phyloP scores from a whole-genome alignment of 1,140 invertebrate genomes.

The Rhynchophorus ferrugineus region DNA sequence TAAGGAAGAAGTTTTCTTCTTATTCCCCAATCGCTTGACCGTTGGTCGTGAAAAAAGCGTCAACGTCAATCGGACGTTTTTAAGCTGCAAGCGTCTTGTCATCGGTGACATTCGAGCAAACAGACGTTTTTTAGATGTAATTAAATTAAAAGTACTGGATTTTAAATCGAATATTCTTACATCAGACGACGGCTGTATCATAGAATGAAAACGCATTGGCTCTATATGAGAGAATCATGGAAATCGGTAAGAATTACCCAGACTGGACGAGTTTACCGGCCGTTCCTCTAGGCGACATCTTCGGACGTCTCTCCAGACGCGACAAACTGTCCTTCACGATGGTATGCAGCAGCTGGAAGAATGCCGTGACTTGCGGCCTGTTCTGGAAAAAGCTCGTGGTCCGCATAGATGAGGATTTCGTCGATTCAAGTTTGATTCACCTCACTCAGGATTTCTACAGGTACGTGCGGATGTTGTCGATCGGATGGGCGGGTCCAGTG shows the following conservation, averaged over 20 bases:
- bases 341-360: constrained; percentile 24
- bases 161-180: neutral
- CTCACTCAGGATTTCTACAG: constrained; percentile 21
- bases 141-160: constrained; percentile 9
- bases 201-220: constrained; percentile 1
- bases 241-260: neutral
- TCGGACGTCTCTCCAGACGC: constrained; percentile 19
- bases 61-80: too few species aligned
- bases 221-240: neutral
- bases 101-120: too few species aligned
- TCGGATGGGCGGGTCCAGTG: constrained; percentile 23
- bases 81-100: too few species aligned
- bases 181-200: neutral
- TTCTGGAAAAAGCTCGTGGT: constrained; percentile 28
- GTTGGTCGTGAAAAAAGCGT: too few species aligned
- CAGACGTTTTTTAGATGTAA: constrained; percentile 3
- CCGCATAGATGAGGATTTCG: constrained; percentile 24
- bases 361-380: constrained; percentile 12
- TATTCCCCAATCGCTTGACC: too few species aligned
- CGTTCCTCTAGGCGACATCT: constrained; percentile 22
- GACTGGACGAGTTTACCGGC: constrained; percentile 22
- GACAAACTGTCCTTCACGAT: constrained; percentile 26
- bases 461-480: constrained; percentile 20
- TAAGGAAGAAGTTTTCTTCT: too few species aligned
- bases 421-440: constrained; percentile 24